These are phyloP conservation scores for Camelus bactrianus DNA, from an alignment of 2,113 vertebrate species.

Conservation along the genomic window DNA sequence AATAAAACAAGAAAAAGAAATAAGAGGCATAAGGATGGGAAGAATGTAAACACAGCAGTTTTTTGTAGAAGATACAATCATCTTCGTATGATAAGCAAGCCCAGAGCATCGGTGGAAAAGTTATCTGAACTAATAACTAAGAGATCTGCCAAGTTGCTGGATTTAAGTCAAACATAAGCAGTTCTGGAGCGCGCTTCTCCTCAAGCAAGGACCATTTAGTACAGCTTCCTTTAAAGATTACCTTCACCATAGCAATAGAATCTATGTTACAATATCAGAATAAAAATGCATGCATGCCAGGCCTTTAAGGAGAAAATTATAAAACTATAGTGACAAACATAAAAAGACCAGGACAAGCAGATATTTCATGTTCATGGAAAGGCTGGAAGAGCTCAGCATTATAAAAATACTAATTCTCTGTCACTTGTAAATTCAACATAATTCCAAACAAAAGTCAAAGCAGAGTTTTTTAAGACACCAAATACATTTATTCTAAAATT, in stretches of 20 bases:
- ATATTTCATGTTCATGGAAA: not conserved
- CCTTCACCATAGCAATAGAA: not conserved
- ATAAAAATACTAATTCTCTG: not conserved
- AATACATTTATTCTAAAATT: too few species aligned
- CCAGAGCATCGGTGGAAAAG: not conserved
- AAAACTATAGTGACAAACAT: not conserved
- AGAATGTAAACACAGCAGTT: not conserved
- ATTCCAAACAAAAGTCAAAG: not conserved
- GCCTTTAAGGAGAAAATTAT: not conserved
- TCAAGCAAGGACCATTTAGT: too few species aligned
- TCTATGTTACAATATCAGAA: not conserved
- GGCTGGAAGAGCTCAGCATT: not conserved
- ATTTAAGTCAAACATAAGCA: rapidly evolving
- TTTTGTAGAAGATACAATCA: not conserved
- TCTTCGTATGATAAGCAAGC: not conserved
- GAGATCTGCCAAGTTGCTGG: not conserved
- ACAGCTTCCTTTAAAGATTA: not conserved
- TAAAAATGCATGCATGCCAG: not conserved
- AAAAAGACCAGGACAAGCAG: not conserved
- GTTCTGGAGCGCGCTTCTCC: not conserved
- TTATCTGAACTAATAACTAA: not conserved
- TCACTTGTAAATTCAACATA: not conserved
- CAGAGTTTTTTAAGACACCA: not conserved
- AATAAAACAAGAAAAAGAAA: not conserved
- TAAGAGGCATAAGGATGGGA: not conserved